These are phyloP conservation scores for Agrotis puta DNA, from an alignment of 2,888 invertebrate species.

Conservation along the genomic window DNA sequence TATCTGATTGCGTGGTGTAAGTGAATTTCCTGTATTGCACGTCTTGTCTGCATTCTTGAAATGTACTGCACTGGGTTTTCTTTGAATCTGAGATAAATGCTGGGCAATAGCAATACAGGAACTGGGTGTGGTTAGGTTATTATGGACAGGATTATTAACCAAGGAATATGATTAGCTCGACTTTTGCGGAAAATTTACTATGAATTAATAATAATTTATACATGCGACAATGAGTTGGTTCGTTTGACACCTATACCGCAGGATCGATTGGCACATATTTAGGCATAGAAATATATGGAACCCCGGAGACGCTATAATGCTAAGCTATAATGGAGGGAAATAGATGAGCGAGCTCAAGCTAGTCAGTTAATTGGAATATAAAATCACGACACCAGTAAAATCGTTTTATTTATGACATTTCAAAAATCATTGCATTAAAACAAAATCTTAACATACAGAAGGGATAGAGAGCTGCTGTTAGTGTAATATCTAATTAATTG, in stretches of 20 bases:
- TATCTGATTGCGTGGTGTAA: constrained; percentile 38
- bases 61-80: constrained; percentile 22
- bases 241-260: too few species aligned
- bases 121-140: constrained; percentile 17
- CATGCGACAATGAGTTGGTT: too few species aligned
- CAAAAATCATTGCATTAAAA: neutral
- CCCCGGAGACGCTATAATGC: too few species aligned
- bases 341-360: too few species aligned
- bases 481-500: neutral
- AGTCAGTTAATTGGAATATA: too few species aligned
- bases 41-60: constrained; percentile 34
- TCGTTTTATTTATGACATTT: too few species aligned
- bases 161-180: neutral
- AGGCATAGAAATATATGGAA: too few species aligned
- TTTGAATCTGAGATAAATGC: neutral
- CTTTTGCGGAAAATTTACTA: neutral
- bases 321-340: too few species aligned
- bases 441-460: neutral
- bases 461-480: too few species aligned
- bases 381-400: too few species aligned
- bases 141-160: neutral
- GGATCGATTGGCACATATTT: too few species aligned
- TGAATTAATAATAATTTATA: neutral
- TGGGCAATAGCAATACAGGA: constrained; percentile 28
- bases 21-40: constrained; percentile 59